Evolutionary conservation across 2,888 invertebrate genomes (phyloP), one percentile per base, ranked within the genome.

Genomic region (Luperina nickerlii): DNA sequence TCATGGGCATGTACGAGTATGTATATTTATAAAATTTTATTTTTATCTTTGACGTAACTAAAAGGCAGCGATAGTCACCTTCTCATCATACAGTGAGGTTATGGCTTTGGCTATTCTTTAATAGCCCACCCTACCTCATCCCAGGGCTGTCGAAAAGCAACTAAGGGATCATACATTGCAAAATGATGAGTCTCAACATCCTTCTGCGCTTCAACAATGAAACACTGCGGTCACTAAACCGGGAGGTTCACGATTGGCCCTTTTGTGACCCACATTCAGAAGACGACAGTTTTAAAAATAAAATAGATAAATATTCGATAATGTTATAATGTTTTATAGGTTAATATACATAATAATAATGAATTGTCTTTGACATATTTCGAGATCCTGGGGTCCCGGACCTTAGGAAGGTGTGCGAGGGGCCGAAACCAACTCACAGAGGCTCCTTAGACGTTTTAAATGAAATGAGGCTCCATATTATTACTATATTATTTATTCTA

Each of bases 51-150:
- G 32, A 51, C 27, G 9, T 57, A 57, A 69, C 24, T 51, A 42
- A 60, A 48, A 6, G 38, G 6, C 38, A 76, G 77, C 45, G 66
- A 67, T 71, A 70, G 18, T 76, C 38, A 76, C 71, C 60, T 18
- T 27, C 51, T 3, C 2, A 2, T 62, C 15, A 71, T 38, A 57
- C 24, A 24, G 27, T 76, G 13, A 45, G 32, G 32, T 57, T 67
- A 18, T 24, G 11, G 32, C 32, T 32, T 32, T 32, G 32, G 32
- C 32, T 32, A 32, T 32, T 32, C 32, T 32, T 32, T 32, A 54
- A 32, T 79, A 54, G 1, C 54, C n/a, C 32, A 13, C 5, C 3
- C 6, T 20, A 13, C 18, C 20, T 32, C 45, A 51, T 54, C 20
- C 4, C 38, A 42, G 27, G 27, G 51, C 6, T 51, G 18, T 32